phyloP scores from a whole-genome alignment of 2,888 invertebrate genomes.

The Didymodactylos carnosus region DNA sequence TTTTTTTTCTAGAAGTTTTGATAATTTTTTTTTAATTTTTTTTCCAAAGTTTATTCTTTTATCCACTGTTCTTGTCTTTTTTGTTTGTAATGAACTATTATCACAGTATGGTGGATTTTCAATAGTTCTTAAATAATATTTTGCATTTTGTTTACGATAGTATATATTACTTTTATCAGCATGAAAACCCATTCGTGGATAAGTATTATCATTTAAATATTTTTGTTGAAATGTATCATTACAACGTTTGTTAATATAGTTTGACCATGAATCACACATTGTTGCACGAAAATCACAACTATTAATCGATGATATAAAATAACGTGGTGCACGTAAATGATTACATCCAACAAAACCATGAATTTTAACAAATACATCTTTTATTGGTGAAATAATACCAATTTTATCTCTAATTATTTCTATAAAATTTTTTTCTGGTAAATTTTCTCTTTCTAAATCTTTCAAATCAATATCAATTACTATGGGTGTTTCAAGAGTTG shows the following conservation, averaged over 20 bases:
- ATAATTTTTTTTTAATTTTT: neutral
- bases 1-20: neutral
- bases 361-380: neutral
- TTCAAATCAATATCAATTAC: neutral
- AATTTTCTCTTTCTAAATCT: neutral
- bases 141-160: neutral
- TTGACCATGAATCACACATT: neutral
- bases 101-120: slow-evolving; percentile 4
- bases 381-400: neutral
- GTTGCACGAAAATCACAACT: neutral
- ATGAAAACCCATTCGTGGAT: slow-evolving; percentile 11
- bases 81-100: neutral
- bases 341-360: slow-evolving; percentile 11
- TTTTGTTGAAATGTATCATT: neutral
- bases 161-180: neutral
- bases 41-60: neutral
- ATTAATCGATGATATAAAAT: slow-evolving; percentile 13
- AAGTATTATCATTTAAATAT: neutral
- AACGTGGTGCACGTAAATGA: slow-evolving; percentile 9
- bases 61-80: neutral
- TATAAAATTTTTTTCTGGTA: neutral
- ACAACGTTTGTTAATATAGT: neutral
- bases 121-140: slow-evolving; percentile 3
- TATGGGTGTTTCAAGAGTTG: neutral
- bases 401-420: neutral